Evolutionary conservation across 1,140 invertebrate genomes (phyloP), one percentile per base, ranked within the genome.

Genomic region (Phenacoccus solenopsis): DNA sequence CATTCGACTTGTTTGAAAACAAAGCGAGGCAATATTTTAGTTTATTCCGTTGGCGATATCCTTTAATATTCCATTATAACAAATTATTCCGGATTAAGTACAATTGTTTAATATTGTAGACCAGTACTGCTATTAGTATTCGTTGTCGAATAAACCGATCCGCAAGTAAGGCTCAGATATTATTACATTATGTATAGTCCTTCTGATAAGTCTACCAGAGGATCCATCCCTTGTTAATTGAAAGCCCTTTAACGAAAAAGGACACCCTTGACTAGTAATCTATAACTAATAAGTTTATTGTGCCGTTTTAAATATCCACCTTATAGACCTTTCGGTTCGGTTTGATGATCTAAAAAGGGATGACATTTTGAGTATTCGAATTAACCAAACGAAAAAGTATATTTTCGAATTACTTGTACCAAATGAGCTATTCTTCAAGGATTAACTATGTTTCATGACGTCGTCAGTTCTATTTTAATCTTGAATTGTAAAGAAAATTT

Each of bases 281-380:
- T 49, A 49, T 49, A 49, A 49, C 38, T 49, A 49, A 49, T 49
- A 49, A 49, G 38, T 49, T 49, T 49, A 49, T 49, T 49, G 38
- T 49, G 20, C 38, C 38, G 38, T 49, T 49, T 49, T 49, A 49
- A 49, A 49, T 49, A 49, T n/a, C 20, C 13, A 9, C 38, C 12
- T 49, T 49, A 49, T 49, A 49, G 38, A 49, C 38, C 38, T 49
- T 49, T 49, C 38, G 13, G 38, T 49, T 49, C 38, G 38, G 13
- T 49, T 49, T 10, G 38, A 16, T 49, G 20, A 49, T 49, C 38
- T 49, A 49, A 16, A 49, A 49, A 49, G 38, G 12, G 38, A 49
- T 49, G 38, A 49, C 38, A 49, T 49, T 49, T 49, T 49, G 20
- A 49, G 38, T 10, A 49, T 49, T 10, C 38, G 20, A n/a, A 49